Percentiles rank a stretch among this genome's conserved stretches.
Conservation (phyloP, 2,113 vertebrate species). For the Dasypus novemcinctus region DNA sequence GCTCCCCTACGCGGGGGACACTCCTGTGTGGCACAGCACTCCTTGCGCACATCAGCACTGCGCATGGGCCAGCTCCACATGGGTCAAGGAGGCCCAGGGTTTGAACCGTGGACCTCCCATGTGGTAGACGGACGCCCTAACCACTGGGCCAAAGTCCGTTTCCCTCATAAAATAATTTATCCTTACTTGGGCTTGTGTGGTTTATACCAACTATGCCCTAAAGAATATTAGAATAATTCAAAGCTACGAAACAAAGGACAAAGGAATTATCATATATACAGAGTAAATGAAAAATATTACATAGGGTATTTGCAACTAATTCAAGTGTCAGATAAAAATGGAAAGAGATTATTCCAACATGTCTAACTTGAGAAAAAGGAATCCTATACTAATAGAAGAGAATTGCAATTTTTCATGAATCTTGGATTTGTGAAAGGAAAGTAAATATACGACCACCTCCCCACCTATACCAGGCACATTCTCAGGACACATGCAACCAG, state of each 20-base stretch:
- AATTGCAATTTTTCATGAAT: neutral
- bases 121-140: too few relatives aligned
- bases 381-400: neutral
- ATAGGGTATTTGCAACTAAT: neutral
- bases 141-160: too few relatives aligned
- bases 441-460: neutral
- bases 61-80: too few relatives aligned
- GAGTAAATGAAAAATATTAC: neutral
- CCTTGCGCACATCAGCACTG: too few relatives aligned
- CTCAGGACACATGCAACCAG: neutral
- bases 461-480: neutral
- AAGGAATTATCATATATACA: neutral
- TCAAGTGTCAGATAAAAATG: neutral
- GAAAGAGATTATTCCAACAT: neutral
- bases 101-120: too few relatives aligned
- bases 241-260: neutral
- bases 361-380: neutral
- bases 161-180: constrained; percentile 19
- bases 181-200: neutral
- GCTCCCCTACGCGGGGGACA: too few relatives aligned
- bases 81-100: too few relatives aligned
- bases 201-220: neutral
- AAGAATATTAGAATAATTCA: neutral
- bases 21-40: too few relatives aligned
- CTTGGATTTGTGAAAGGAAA: neutral